Evolutionary conservation across 1,140 invertebrate species (phyloP), one percentile per base, ranked within the genome.

Genomic region (Drosophila varians): DNA sequence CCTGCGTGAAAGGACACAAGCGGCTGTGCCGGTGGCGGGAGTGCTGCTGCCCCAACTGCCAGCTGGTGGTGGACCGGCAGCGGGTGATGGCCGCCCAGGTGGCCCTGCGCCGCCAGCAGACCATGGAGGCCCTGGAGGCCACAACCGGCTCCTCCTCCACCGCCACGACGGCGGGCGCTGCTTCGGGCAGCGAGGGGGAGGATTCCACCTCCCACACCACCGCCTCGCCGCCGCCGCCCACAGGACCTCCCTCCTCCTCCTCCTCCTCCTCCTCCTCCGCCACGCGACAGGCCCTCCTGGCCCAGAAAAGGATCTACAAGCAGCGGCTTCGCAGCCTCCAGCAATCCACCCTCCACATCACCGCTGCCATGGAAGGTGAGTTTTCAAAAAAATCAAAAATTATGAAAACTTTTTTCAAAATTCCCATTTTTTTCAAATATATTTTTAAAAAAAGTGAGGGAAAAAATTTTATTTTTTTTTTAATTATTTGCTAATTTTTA

Each of bases 1-100:
- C 96, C 0, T 96, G 96, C 74, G 92, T 98, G 45, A 97, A 97
- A 90, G 96, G 96, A 9, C 97, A 98, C 91, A 98, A 97, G 88
- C 93, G 95, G 45, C 92, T 95, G 36, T 96, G 95, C 72, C 93
- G 94, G 0, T 96, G 95, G 95, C 93, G 94, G 51, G 95, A 96
- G 76, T 98, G 97, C 77, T 93, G 94, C 16, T 98, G 97, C 90
- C 94, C 96, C 28, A 96, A 96, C 70, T 98, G 97, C 86, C 93
- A 96, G 52, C 91, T 98, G n/a, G 96, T 98, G 6, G 95, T 96
- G 1, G 96, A 98, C 89, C 91, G 97, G 46, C 96, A 97, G 79
- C 91, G 96, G 8, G 96, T 98, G 0, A 98, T 98, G 96, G 97
- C 97, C 7, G 96, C 96, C 8, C 96, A 97, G 91, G 95, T 96